phyloP scores from a whole-genome alignment of 2,888 invertebrate species.

The Oxycera nigricornis region DNA sequence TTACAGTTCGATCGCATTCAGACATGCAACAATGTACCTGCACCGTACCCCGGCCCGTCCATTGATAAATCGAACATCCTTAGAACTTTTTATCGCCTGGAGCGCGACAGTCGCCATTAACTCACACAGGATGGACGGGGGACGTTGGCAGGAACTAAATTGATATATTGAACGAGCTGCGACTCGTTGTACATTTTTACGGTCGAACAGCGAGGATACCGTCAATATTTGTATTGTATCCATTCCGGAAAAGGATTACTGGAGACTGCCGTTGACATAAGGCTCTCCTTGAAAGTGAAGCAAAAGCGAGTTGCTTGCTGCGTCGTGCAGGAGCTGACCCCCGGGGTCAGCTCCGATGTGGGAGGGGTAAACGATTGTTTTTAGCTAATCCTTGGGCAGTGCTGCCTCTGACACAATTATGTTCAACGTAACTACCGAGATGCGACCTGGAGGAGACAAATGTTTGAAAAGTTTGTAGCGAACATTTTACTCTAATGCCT shows the following conservation, averaged over 20 bases:
- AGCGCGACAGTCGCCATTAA: too few relatives aligned
- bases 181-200: background rate
- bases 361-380: background rate
- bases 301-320: background rate
- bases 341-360: background rate
- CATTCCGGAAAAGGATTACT: slow-evolving; percentile 27
- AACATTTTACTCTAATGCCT: slow-evolving; percentile 10
- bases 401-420: slow-evolving; percentile 4
- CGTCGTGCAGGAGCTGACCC: background rate
- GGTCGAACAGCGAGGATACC: background rate
- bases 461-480: slow-evolving; percentile 1
- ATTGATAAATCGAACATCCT: too few relatives aligned
- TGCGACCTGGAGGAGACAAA: slow-evolving; percentile 14
- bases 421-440: background rate
- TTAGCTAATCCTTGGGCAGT: background rate
- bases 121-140: background rate
- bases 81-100: too few relatives aligned
- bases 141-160: background rate
- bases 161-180: background rate
- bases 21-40: too few relatives aligned
- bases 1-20: too few relatives aligned
- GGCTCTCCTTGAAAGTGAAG: background rate
- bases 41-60: too few relatives aligned
- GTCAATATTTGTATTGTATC: slow-evolving; percentile 28
- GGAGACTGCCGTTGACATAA: background rate